Evolutionary conservation across 2,113 vertebrate species (phyloP).

Genomic region (Gavia stellata): DNA sequence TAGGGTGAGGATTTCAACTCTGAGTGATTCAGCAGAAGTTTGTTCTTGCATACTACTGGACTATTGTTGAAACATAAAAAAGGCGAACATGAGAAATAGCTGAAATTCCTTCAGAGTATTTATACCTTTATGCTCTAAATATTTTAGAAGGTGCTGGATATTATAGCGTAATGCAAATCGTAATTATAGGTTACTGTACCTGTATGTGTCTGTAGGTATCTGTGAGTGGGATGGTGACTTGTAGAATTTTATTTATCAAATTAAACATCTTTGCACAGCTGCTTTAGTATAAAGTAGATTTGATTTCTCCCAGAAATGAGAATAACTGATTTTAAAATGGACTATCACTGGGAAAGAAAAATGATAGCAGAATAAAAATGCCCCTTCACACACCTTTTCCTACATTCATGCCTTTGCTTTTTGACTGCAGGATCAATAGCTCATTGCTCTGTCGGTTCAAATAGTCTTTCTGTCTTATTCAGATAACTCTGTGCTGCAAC

Average conservation of each 20-base stretch:
- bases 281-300: conserved; percentile 1
- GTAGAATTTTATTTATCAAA: neutral
- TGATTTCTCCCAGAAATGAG: conserved; percentile 7
- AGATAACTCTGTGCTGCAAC: conserved; percentile 17
- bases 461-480: conserved; percentile 30
- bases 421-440: conserved; percentile 38
- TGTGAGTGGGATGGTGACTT: neutral
- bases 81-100: neutral
- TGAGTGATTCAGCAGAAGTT: neutral
- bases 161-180: neutral
- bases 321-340: conserved; percentile 39
- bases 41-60: neutral
- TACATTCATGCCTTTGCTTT: neutral
- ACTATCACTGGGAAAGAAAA: conserved; percentile 31
- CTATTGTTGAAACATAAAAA: neutral
- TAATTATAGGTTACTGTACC: neutral
- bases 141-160: neutral
- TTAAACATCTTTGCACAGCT: neutral
- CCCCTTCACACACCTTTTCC: neutral
- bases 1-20: neutral
- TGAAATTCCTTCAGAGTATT: neutral
- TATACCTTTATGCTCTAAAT: neutral
- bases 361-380: conserved; percentile 25
- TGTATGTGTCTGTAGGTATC: neutral
- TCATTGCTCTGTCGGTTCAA: conserved; percentile 26